Base-by-base conservation (phyloP, 1,140 invertebrate genomes). In the Drosophila ambigua region DNA sequence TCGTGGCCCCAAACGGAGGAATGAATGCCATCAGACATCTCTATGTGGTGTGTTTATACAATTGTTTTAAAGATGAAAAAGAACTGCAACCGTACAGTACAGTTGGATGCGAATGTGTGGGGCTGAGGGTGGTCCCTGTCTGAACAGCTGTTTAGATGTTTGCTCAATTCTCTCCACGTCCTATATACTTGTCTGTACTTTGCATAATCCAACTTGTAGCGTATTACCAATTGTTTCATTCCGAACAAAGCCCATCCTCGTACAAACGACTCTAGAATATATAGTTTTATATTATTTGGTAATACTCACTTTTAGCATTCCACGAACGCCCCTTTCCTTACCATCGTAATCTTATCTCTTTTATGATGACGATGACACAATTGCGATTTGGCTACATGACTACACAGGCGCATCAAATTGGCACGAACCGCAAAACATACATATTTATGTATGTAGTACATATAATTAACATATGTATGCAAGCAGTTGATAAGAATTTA, bases 11-110 rank as follows among this genome's bases (percentile, higher is more conserved):
- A 59, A 72, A 50, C 26, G 39, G 26, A 53, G 16, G 44, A 45
- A 46, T 23, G 15, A 35, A n/a, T 23, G 48, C 53, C 43, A 46
- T 45, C 50, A 15, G 15, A 43, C 28, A 53, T 26, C 39, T n/a
- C 35, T 16, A 23, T 48, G 2, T 84, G 50, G 82, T 87, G 2
- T 84, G 50, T 88, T 87, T 88, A 51, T 52, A 88, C 79, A 87
- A 88, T 65, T 87, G 82, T 65, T 16, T 49, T 50, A 60, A 61
- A 65, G 50, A 77, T 39, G 35, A 13, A 39, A 57, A 57, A 57
- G 24, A 20, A n/a, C 16, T 57, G 41, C 54, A 57, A 20, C 20
- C 20, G 16, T 13, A 53, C 31, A 13, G 5, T 39, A 20, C 8
- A 53, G 9, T 11, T n/a, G 11, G 31, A 52, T n/a, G 11, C 2